A percentile compares a stretch with the other conserved stretches of the same genome.
Conservation (phyloP, 2,113 vertebrate species). For the Rhombomys opimus region DNA sequence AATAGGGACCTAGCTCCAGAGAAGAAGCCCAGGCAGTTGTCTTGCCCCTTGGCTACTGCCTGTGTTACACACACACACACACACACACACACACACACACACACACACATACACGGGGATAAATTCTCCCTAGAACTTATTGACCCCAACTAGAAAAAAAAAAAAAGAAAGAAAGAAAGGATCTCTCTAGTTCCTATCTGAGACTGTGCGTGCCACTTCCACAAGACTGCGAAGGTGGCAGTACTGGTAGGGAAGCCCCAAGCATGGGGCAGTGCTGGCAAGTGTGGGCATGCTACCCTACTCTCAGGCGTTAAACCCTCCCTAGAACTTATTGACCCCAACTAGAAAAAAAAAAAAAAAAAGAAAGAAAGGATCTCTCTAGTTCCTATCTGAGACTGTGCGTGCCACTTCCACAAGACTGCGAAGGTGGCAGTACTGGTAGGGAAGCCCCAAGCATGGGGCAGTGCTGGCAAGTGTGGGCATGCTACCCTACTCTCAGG, state of each 20-base stretch:
- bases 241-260: neutral
- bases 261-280: neutral
- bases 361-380: neutral
- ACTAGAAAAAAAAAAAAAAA: neutral
- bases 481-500: neutral
- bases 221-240: neutral
- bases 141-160: neutral
- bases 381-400: neutral
- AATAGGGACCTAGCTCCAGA: neutral
- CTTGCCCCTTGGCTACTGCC: constrained; percentile 33
- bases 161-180: neutral
- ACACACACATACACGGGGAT: neutral
- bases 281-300: neutral
- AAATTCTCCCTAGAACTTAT: neutral
- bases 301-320: neutral
- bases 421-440: neutral
- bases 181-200: neutral
- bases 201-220: neutral
- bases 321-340: neutral
- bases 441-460: neutral
- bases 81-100: no score
- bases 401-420: neutral
- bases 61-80: no score
- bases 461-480: accelerated
- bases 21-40: constrained; percentile 70